Conservation (phyloP, 2,113 vertebrate species). For the Kobus ellipsiprymnus region DNA sequence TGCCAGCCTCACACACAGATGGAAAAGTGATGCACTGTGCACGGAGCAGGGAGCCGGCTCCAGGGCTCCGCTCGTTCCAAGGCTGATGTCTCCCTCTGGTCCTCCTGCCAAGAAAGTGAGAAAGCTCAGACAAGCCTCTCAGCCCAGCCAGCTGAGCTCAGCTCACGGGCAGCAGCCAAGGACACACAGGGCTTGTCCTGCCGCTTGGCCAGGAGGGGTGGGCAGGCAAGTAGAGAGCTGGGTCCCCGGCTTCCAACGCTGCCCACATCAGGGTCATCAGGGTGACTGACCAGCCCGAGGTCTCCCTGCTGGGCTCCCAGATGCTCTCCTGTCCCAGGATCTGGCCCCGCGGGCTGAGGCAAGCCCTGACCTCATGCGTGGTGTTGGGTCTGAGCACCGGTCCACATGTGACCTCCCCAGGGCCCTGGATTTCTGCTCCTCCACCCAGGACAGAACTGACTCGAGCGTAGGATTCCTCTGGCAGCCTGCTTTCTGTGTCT, state of each 20-base stretch:
- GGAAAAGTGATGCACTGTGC: not conserved
- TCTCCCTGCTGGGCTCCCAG: not conserved
- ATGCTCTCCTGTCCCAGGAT: not conserved
- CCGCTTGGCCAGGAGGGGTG: not conserved
- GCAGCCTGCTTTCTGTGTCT: not conserved
- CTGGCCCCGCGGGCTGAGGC: not conserved
- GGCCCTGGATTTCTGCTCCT: not conserved
- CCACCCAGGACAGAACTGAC: not conserved
- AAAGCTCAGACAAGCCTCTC: not conserved
- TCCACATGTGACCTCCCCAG: not conserved
- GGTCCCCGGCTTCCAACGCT: not conserved
- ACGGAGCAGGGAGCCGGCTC: not conserved
- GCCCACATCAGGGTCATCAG: not conserved
- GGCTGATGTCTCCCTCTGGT: slow-evolving; percentile 15
- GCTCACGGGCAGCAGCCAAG: not conserved
- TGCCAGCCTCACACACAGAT: not conserved
- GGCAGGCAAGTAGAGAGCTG: too few relatives aligned
- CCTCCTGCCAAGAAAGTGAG: slow-evolving; percentile 29
- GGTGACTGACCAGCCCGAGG: not conserved
- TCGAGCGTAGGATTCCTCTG: not conserved
- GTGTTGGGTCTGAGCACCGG: not conserved
- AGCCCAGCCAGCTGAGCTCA: not conserved
- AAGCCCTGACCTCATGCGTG: not conserved
- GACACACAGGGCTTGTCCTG: not conserved
- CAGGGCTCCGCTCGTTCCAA: not conserved